A percentile compares a stretch with the other conserved stretches of the same genome.
Evolutionary conservation across 2,888 invertebrate genomes (phyloP).

Genomic region (Agrotis clavis): DNA sequence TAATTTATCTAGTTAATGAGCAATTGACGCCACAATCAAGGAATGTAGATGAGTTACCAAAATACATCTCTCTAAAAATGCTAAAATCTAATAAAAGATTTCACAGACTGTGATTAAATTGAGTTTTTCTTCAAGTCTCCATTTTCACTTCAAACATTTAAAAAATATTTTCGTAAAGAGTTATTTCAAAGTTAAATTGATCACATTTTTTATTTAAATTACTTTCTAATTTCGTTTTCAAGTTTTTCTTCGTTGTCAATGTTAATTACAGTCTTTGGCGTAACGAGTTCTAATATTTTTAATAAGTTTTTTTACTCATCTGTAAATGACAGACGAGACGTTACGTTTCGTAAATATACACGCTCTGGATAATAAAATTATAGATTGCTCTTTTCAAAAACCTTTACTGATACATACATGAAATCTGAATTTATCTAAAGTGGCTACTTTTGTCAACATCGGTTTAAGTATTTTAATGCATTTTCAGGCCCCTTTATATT

Average conservation of each 20-base stretch:
- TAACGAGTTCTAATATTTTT: constrained; percentile 41
- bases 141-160: constrained; percentile 32
- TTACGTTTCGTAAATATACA: not conserved
- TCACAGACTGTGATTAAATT: constrained; percentile 9
- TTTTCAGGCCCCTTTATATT: not conserved
- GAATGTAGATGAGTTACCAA: not conserved
- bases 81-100: constrained; percentile 5
- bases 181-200: constrained; percentile 69
- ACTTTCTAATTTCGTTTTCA: constrained; percentile 67
- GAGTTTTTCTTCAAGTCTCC: constrained; percentile 4
- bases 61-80: not conserved
- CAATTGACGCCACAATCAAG: not conserved
- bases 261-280: constrained; percentile 43
- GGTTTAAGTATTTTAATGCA: not conserved
- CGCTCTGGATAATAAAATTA: not conserved
- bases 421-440: too few species aligned
- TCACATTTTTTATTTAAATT: constrained; percentile 70
- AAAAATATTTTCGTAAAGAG: constrained; percentile 41
- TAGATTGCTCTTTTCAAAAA: not conserved
- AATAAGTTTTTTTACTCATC: constrained; percentile 50
- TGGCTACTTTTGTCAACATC: too few species aligned
- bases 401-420: not conserved
- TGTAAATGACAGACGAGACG: constrained; percentile 26
- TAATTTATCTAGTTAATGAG: not conserved
- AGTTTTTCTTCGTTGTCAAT: constrained; percentile 50